Conservation (phyloP, 2,888 invertebrate genomes). For the Itoplectis maculator region DNA sequence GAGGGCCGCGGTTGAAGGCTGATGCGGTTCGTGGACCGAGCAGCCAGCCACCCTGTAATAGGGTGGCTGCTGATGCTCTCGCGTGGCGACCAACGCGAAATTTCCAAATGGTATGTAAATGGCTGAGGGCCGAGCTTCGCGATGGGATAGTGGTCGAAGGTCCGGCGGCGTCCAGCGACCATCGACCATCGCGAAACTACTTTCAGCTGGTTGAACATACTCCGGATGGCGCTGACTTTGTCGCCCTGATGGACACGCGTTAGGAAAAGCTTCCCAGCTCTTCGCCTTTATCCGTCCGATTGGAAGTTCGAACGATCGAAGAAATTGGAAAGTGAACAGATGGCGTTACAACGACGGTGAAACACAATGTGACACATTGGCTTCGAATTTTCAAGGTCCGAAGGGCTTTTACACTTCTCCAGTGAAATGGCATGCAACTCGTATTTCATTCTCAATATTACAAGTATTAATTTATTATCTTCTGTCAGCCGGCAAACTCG, state of each 20-base stretch:
- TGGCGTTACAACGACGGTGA: not conserved
- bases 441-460: too few relatives aligned
- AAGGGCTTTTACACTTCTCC: too few relatives aligned
- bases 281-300: not conserved
- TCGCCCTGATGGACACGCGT: not conserved
- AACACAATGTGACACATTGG: not conserved
- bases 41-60: too few relatives aligned
- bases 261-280: not conserved
- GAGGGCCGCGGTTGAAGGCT: slow-evolving; percentile 1
- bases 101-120: slow-evolving; percentile 59
- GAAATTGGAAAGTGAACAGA: not conserved
- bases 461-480: too few relatives aligned
- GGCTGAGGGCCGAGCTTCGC: slow-evolving; percentile 22
- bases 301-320: not conserved
- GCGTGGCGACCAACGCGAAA: slow-evolving; percentile 45
- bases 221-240: not conserved
- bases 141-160: slow-evolving; percentile 31
- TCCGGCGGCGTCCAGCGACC: not conserved
- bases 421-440: not conserved
- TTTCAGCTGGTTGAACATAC: slow-evolving; percentile 74
- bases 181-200: slow-evolving; percentile 54
- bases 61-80: not conserved
- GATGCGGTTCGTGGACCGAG: slow-evolving; percentile 22
- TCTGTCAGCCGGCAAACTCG: too few relatives aligned
- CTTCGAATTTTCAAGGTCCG: not conserved